These are phyloP conservation scores for Struthidea cinerea DNA, from an alignment of 2,113 vertebrate genomes.

Conservation along the genomic window DNA sequence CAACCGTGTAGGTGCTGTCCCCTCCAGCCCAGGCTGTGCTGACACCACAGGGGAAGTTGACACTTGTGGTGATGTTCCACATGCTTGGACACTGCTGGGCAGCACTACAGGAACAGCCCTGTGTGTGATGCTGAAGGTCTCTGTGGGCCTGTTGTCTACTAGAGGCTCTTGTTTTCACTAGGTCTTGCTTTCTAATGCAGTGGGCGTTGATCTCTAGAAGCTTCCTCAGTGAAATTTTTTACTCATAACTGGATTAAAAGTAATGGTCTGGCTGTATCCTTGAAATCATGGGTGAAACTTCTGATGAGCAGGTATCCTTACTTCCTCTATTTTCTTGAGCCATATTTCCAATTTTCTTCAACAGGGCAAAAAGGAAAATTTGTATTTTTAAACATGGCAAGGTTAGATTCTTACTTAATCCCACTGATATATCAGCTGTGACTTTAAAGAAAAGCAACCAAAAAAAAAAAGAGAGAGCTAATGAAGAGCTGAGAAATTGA, in stretches of 20 bases:
- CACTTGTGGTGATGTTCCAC: neutral
- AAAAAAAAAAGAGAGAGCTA: neutral
- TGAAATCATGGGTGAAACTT: neutral
- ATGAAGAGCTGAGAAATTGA: neutral
- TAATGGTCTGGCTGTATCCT: fast-evolving
- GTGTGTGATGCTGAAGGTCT: neutral
- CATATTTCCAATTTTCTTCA: neutral
- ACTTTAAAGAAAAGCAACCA: neutral
- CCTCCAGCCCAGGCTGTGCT: neutral
- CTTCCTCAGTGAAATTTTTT: neutral
- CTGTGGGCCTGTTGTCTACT: no score
- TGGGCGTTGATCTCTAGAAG: neutral
- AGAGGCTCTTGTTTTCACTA: neutral
- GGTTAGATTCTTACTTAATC: neutral
- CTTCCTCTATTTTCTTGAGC: neutral
- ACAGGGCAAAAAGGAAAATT: neutral
- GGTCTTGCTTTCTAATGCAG: neutral
- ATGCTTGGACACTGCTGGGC: neutral
- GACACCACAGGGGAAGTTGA: neutral
- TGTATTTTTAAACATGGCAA: neutral
- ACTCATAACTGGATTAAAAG: neutral
- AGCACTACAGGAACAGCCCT: fast-evolving
- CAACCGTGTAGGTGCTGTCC: fast-evolving
- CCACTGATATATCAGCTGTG: neutral
- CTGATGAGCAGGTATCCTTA: neutral